Evolutionary conservation across 1,140 invertebrate species (phyloP), one percentile per base, ranked within the genome.

Genomic region (Episyrphus balteatus): DNA sequence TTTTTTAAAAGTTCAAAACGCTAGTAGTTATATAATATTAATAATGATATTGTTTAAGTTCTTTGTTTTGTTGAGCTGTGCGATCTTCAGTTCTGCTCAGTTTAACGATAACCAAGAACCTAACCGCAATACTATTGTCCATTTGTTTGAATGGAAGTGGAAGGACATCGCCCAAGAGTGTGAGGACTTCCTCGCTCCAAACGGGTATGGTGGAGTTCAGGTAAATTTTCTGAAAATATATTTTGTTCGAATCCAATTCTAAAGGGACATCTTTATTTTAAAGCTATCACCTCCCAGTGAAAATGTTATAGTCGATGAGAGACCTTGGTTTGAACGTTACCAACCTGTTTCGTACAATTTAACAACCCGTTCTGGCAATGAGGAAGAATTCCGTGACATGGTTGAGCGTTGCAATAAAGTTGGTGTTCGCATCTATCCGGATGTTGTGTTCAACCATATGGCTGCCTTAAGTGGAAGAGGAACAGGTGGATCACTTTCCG

Each of bases 321-420:
- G 82, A 32, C 84, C 76, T 52, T 90, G 76, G 88, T 89, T 78
- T 76, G 86, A 92, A 64, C 71, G 88, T 8, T 92, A 92, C 58
- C 89, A 92, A 63, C 87, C 88, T 0, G 79, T 92, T 13, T 89
- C 87, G 17, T 94, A 92, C 67, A 73, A 76, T 18, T 70, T 90
- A 17, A 52, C 61, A 1, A 87, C 84, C 2, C 73, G 89, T 46
- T 88, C 84, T 48, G 90, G 90, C 12, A 81, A 77, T 46, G 80
- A 84, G 56, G 53, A 68, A 2, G 74, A 84, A 49, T 87, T 93
- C 52, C 59, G 59, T 10, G 71, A 83, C 38, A 94, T 93, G 89
- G 79, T 86, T 0, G 58, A 67, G 12, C 62, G 82, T 26, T 90
- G 87, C 56, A 88, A 87, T 62, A 69, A 69, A 9, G 84, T 69